Base-by-base conservation (phyloP, 2,888 invertebrate species). In the Kryphioiulus occultus region DNA sequence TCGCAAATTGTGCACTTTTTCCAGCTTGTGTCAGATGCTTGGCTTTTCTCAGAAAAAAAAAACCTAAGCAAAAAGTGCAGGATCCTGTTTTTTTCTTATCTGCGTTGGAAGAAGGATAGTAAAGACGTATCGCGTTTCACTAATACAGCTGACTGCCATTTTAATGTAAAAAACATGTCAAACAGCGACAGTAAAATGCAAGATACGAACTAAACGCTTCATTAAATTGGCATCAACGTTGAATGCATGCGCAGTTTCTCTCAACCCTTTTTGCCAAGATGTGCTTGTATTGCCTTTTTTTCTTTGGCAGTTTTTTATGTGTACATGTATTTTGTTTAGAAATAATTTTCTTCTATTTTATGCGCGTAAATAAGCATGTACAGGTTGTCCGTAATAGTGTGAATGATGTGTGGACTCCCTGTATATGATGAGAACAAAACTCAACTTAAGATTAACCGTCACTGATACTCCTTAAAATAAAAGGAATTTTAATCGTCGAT, bases 171-270 rank as follows among this genome's bases (percentile, higher is more conserved):
- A 68, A 68, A 26, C 68, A 68, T 68, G 68, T 68, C 68, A 68
- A n/a, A 26, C 53, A 53, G 26, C 10, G 68, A 68, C 68, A 68
- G 68, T 68, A 68, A 68, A 68, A 68, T 68, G 68, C 68, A 68
- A 68, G 68, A 68, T 68, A 68, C 68, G 68, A 68, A 68, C 68
- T 68, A 68, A 68, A 68, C 68, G 68, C 68, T n/a, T 26, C 68
- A 68, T 68, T 68, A 68, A 68, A 68, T 68, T 68, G 68, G 68
- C 68, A 68, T 68, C 68, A 68, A 68, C 68, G 26, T 26, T 9
- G 26, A 68, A 68, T 68, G 68, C 26, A 68, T 26, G n/a, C 26
- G 26, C 22, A 68, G 26, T 68, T 68, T 68, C 7, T 68, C 26
- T 26, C 68, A 10, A 26, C 68, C 4, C 10, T 22, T 26, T 68